These are phyloP conservation scores for Cichladusa arquata DNA, from an alignment of 2,113 vertebrate species.

Conservation along the genomic window DNA sequence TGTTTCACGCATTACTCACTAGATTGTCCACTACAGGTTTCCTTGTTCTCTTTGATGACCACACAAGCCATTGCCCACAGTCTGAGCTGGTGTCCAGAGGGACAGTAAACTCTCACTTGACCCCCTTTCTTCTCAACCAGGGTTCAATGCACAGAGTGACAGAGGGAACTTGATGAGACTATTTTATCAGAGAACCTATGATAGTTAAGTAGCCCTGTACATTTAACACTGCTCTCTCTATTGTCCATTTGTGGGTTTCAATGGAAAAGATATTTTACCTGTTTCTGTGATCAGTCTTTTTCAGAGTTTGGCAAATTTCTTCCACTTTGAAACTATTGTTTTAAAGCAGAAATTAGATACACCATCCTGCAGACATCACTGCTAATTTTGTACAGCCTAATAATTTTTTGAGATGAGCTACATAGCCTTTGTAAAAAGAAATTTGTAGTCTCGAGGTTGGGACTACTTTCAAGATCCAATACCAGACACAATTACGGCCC, in stretches of 20 bases:
- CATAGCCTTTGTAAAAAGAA: neutral
- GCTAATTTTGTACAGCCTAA: neutral
- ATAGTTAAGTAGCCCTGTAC: constrained; percentile 2
- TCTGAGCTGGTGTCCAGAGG: constrained; percentile 30
- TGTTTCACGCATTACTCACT: neutral
- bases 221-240: constrained; percentile 13
- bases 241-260: neutral
- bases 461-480: neutral
- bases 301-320: neutral
- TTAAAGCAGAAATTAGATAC: constrained; percentile 17
- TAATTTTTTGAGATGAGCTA: neutral
- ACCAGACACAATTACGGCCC: neutral
- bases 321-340: neutral
- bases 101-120: neutral
- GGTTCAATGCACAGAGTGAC: constrained; percentile 29
- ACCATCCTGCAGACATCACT: neutral
- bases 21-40: neutral
- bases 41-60: neutral
- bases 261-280: neutral
- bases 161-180: constrained; percentile 25
- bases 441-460: neutral
- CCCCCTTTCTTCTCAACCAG: neutral
- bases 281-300: neutral
- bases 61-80: neutral
- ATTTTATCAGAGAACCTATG: constrained; percentile 36